Evolutionary conservation across 2,888 invertebrate genomes (phyloP).

Genomic region (Neoitamus cyanurus): DNA sequence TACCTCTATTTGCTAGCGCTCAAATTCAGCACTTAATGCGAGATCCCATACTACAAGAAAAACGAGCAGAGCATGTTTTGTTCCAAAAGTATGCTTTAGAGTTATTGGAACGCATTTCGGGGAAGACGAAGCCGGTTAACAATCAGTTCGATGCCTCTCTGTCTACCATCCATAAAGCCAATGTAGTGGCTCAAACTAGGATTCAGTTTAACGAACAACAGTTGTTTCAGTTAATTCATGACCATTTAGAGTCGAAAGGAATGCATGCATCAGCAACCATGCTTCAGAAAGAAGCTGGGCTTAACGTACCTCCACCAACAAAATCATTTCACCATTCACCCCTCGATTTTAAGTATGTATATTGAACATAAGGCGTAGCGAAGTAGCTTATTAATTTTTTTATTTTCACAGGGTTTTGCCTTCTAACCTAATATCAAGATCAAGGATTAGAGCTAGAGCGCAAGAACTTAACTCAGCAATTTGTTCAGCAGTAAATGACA

Average conservation of each 20-base stretch:
- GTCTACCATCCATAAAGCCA: slow-evolving; percentile 90
- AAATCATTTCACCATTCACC: slow-evolving; percentile 65
- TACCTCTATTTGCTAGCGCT: slow-evolving; percentile 92
- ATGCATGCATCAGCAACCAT: slow-evolving; percentile 77
- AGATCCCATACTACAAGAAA: slow-evolving; percentile 96
- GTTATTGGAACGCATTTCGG: slow-evolving; percentile 89
- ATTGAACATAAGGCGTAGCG: not conserved
- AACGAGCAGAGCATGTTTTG: slow-evolving; percentile 92
- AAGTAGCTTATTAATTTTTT: not conserved
- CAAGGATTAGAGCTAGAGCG: slow-evolving; percentile 57
- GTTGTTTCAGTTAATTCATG: slow-evolving; percentile 89
- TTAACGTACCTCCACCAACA: slow-evolving; percentile 66
- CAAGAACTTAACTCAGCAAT: slow-evolving; percentile 59
- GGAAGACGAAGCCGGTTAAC: slow-evolving; percentile 82
- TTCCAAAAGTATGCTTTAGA: slow-evolving; percentile 95
- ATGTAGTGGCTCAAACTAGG: slow-evolving; percentile 95
- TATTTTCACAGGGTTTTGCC: slow-evolving; percentile 57
- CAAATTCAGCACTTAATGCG: slow-evolving; percentile 95
- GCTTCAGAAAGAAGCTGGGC: slow-evolving; percentile 81
- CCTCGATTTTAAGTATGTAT: slow-evolving; percentile 57
- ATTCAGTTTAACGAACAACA: slow-evolving; percentile 96
- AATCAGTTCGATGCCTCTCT: slow-evolving; percentile 87
- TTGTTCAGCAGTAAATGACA: not conserved
- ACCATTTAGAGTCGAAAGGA: slow-evolving; percentile 84
- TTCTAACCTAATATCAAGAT: slow-evolving; percentile 58